Evolutionary conservation across 2,113 vertebrate species (phyloP).

Genomic region (Ciconia maguari): DNA sequence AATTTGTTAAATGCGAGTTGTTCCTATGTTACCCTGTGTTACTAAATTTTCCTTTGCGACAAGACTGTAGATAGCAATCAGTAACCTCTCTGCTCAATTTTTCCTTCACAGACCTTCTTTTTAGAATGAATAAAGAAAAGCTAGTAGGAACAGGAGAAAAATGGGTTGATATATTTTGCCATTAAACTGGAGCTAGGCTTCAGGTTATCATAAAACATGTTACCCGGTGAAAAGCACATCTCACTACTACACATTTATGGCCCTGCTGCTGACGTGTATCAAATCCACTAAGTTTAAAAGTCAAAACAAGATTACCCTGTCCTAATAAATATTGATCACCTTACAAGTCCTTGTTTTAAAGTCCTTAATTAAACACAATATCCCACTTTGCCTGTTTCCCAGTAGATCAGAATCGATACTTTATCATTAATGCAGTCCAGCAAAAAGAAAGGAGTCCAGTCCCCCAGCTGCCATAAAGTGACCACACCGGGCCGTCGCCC

Average conservation of each 20-base stretch:
- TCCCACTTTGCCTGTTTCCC: not conserved
- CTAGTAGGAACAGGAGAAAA: not conserved
- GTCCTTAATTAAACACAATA: conserved; percentile 32
- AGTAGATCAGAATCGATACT: not conserved
- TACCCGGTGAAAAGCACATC: not conserved
- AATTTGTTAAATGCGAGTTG: not conserved
- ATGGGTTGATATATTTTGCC: conserved; percentile 15
- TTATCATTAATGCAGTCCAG: not conserved
- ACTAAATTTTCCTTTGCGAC: conserved; percentile 5
- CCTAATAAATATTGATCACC: conserved; percentile 28
- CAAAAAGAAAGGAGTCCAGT: not conserved
- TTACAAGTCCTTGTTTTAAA: not conserved
- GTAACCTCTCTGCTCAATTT: conserved; percentile 5
- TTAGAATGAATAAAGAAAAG: conserved; percentile 4
- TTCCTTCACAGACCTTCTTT: not conserved
- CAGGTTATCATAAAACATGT: not conserved
- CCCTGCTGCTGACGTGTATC: not conserved
- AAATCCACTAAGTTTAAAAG: not conserved
- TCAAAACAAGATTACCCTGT: not conserved
- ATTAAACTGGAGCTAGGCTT: not conserved
- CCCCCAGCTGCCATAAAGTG: not conserved
- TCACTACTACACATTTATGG: not conserved
- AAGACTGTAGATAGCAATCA: conserved; percentile 23
- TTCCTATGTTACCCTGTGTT: not conserved
- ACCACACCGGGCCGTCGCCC: not conserved